phyloP scores from a whole-genome alignment of 2,888 invertebrate genomes.

The Acanthosepion pharaonis region DNA sequence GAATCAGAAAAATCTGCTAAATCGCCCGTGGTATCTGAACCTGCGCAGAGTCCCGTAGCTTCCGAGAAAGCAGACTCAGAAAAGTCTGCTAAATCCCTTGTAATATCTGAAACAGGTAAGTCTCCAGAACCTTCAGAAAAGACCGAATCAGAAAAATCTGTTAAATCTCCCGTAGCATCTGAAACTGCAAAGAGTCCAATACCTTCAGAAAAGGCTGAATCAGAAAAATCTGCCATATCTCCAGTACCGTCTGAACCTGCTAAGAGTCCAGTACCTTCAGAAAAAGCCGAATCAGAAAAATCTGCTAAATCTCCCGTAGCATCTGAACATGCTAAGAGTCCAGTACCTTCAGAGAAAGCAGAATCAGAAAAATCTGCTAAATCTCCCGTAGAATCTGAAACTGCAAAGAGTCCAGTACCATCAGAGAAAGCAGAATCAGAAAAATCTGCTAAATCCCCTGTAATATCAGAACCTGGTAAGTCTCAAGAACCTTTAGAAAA shows the following conservation, averaged over 20 bases:
- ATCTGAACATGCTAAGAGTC: neutral
- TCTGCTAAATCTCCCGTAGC: neutral
- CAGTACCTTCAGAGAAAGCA: neutral
- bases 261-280: neutral
- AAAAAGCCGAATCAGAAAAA: slow-evolving; percentile 25
- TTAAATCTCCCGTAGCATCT: neutral
- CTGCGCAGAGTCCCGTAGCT: neutral
- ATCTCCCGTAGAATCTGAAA: neutral
- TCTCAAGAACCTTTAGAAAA: slow-evolving; percentile 5
- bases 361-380: neutral
- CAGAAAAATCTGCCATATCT: neutral
- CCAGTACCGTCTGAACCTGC: neutral
- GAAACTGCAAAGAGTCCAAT: neutral
- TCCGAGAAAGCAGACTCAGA: neutral
- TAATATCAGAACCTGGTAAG: neutral
- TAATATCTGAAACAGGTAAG: neutral
- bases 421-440: neutral
- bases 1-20: neutral
- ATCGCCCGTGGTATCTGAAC: neutral
- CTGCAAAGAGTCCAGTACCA: neutral
- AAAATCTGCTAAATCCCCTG: neutral
- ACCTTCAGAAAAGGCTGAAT: neutral
- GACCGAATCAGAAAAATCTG: neutral
- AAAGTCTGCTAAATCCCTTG: neutral
- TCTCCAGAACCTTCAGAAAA: neutral